Percentiles rank a stretch among this genome's conserved stretches.
These are phyloP conservation scores for Drosophila baimaii DNA, from an alignment of 1,140 invertebrate genomes.

Conservation along the genomic window DNA sequence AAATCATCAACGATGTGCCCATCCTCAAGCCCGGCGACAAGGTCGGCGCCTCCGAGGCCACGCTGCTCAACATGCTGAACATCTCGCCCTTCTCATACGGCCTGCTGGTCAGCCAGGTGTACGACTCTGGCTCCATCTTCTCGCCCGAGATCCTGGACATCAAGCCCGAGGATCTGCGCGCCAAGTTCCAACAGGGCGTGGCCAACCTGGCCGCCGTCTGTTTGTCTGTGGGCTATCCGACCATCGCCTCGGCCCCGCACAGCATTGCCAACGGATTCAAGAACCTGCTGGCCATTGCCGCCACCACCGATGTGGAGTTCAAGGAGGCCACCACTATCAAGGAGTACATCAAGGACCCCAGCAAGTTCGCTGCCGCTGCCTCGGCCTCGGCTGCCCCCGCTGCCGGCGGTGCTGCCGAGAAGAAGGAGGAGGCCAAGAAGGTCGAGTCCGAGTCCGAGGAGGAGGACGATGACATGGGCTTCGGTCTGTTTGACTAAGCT, in stretches of 20 bases:
- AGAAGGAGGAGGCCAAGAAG: constrained; percentile 91
- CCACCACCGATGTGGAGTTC: constrained; percentile 97
- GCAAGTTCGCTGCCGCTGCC: constrained; percentile 93
- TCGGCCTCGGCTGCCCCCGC: constrained; percentile 87
- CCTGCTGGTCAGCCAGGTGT: constrained; percentile 97
- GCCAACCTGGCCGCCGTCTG: constrained; percentile 97
- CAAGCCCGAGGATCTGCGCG: constrained; percentile 96
- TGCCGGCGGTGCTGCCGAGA: constrained; percentile 86
- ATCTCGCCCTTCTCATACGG: constrained; percentile 99
- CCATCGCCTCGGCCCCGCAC: constrained; percentile 97
- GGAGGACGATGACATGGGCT: constrained; percentile 98
- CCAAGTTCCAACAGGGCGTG: constrained; percentile 96
- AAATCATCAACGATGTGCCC: constrained; percentile 99
- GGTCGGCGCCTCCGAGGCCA: constrained; percentile 99
- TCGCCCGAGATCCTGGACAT: constrained; percentile 98
- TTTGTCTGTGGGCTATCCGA: constrained; percentile 97
- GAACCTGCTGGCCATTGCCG: constrained; percentile 98
- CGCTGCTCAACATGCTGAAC: constrained; percentile 99
- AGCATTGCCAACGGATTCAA: constrained; percentile 99
- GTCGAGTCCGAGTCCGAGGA: constrained; percentile 92
- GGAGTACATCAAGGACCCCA: constrained; percentile 96
- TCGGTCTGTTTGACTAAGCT: constrained; percentile 96
- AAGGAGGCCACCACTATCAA: constrained; percentile 96
- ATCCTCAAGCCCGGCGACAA: constrained; percentile 98
- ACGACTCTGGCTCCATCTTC: constrained; percentile 99